Conservation (phyloP, 1,140 invertebrate genomes). For the Galleria mellonella region DNA sequence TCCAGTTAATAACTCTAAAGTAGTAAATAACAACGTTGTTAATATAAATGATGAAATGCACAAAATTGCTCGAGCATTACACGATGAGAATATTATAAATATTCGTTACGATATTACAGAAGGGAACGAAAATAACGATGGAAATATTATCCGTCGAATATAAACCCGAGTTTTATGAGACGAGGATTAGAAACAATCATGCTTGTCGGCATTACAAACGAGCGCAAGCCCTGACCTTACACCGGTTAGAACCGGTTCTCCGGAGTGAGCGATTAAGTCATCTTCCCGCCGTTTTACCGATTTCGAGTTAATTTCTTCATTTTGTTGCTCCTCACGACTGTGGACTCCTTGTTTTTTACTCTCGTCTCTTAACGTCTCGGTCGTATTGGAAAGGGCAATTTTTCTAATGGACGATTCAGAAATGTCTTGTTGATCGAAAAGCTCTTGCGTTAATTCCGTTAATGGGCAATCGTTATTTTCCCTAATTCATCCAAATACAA, state of each 20-base stretch:
- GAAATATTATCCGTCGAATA: too few species aligned
- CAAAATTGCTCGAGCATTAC: too few species aligned
- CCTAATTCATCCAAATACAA: neutral
- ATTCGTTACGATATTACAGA: too few species aligned
- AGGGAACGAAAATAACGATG: too few species aligned
- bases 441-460: constrained; percentile 9
- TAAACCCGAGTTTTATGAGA: constrained; percentile 5
- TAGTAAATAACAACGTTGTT: too few species aligned
- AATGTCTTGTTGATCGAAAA: constrained; percentile 9
- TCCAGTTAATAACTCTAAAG: too few species aligned
- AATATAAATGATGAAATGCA: too few species aligned
- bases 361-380: constrained; percentile 26
- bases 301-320: constrained; percentile 70
- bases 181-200: constrained; percentile 16
- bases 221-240: constrained; percentile 30
- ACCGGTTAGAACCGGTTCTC: constrained; percentile 39
- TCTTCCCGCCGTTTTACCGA: constrained; percentile 60
- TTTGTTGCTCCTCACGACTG: constrained; percentile 39
- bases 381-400: constrained; percentile 46
- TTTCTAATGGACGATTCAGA: constrained; percentile 48
- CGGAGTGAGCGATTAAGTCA: constrained; percentile 52
- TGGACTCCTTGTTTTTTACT: constrained; percentile 24
- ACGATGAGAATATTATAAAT: too few species aligned
- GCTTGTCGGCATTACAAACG: constrained; percentile 14
- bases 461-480: constrained; percentile 2